Evolutionary conservation across 2,888 invertebrate species (phyloP), one percentile per base, ranked within the genome.

Genomic region (Tinea pellionella): DNA sequence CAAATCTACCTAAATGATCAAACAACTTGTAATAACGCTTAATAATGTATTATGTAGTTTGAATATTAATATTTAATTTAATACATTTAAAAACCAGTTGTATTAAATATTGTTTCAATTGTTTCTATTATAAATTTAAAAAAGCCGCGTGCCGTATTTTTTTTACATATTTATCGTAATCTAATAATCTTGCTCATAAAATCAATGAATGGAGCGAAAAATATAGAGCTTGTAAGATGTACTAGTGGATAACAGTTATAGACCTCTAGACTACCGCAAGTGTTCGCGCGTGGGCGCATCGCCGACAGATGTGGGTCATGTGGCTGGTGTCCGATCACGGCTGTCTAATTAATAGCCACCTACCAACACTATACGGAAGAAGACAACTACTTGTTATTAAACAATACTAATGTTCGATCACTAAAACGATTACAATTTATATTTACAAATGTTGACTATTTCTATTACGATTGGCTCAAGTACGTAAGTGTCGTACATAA

Each of bases 151-250:
- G n/a, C n/a, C n/a, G n/a, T 24, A 6, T 24, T 24, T 24, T n/a
- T 24, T 3, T 24, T 24, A 24, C 6, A 24, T 3, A 24, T 6
- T 24, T 24, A 24, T 3, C 24, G 24, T 24, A 6, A 24, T 24
- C 24, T 6, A 24, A 24, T 24, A 24, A 24, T 3, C 24, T 24
- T 24, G 24, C 24, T 24, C 24, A 6, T 24, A 24, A 24, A 37
- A 15, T 16, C 9, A 15, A 47, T 47, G 47, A 47, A 47, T 47
- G 47, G n/a, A 47, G 47, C 16, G 47, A 16, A 47, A 37, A 47
- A 47, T 47, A 47, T 47, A 47, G 47, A 47, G 47, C 47, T 47
- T n/a, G 47, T 15, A 47, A 47, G 8, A 47, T 47, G 47, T 47
- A 9, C 47, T 9, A 47, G 47, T 47, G 1, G 47, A 16, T 47